These are phyloP conservation scores for Mimachlamys varia DNA, from an alignment of 2,888 invertebrate genomes.

Conservation along the genomic window DNA sequence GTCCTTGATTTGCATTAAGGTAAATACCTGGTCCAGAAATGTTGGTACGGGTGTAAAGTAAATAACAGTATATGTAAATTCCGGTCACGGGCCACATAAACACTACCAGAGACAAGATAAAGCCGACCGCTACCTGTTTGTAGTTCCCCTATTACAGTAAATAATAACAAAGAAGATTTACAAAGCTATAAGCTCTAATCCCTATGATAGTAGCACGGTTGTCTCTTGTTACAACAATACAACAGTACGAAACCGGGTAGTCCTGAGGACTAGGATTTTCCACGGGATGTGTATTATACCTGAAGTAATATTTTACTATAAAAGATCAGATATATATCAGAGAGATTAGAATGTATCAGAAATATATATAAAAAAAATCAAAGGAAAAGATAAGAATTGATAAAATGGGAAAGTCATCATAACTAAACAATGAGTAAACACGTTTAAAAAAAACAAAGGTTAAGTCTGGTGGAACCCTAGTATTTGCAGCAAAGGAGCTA, in stretches of 20 bases:
- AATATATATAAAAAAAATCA: no score
- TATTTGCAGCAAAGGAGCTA: no score
- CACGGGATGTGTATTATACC: no score
- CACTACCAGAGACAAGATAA: not conserved
- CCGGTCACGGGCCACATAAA: not conserved
- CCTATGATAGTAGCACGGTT: not conserved
- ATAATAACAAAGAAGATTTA: not conserved
- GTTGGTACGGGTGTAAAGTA: not conserved
- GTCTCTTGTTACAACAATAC: not conserved
- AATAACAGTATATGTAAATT: not conserved
- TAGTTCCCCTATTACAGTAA: not conserved
- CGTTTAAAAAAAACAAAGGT: no score
- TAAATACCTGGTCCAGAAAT: not conserved
- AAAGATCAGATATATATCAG: no score
- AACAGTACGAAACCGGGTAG: no score
- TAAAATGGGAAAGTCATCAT: no score
- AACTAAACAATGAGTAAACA: no score
- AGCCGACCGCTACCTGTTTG: not conserved
- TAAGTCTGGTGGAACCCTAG: no score
- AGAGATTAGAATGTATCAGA: no score
- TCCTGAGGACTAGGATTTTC: not conserved
- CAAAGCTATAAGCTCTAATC: not conserved
- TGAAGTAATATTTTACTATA: no score
- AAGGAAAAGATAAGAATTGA: no score
- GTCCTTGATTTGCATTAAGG: conserved; percentile 14